phyloP scores from a whole-genome alignment of 2,113 vertebrate species.

The Pluvialis apricaria region DNA sequence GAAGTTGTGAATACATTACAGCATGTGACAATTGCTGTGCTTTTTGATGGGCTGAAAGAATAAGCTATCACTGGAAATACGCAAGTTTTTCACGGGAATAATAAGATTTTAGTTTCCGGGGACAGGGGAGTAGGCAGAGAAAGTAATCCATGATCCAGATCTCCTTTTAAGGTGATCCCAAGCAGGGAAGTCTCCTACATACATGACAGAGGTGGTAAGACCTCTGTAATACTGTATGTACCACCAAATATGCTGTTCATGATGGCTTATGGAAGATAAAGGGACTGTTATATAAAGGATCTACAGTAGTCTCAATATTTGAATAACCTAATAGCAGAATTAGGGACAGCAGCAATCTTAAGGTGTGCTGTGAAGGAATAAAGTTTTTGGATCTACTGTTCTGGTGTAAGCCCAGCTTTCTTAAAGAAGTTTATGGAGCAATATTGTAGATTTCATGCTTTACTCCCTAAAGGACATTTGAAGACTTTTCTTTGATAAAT shows the following conservation, averaged over 20 bases:
- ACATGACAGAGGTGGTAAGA: background rate
- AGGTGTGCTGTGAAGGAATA: background rate
- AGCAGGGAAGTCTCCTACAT: background rate
- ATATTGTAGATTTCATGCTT: background rate
- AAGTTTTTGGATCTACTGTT: background rate
- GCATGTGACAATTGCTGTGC: background rate
- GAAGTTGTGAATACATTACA: background rate
- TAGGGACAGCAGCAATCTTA: background rate
- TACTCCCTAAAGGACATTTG: background rate
- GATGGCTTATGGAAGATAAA: background rate
- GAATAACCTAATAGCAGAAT: background rate
- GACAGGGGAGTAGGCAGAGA: background rate
- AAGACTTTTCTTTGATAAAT: background rate
- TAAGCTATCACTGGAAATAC: background rate
- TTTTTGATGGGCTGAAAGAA: background rate
- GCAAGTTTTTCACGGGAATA: background rate
- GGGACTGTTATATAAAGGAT: background rate
- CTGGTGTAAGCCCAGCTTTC: background rate
- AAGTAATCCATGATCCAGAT: background rate
- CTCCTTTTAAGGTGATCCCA: background rate
- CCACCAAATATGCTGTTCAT: background rate
- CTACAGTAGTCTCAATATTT: background rate
- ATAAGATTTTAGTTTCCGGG: background rate
- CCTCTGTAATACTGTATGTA: background rate
- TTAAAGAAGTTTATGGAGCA: background rate